Evolutionary conservation across 1,140 invertebrate species (phyloP), one percentile per base, ranked within the genome.

Genomic region (Achatina immaculata): DNA sequence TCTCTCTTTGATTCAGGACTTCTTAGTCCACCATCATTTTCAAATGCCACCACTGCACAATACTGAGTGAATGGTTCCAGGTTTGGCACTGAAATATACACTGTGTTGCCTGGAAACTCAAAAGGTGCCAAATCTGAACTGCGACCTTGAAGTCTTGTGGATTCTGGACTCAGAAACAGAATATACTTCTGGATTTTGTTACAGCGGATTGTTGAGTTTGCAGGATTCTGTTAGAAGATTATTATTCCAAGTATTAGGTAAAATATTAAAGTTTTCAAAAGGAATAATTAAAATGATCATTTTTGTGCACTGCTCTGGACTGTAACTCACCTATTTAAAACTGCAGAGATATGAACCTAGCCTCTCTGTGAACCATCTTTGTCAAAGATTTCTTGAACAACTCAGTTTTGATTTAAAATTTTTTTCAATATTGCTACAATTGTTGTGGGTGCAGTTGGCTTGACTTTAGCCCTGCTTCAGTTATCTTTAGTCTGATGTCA

Each of bases 61-160:
- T 86, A 88, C 80, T 81, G 68, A 0, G 84, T 86, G 38, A 81
- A 85, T 1, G 87, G 87, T 43, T 82, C 51, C 0, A 87, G 83
- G 38, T 87, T 82, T 0, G 84, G 81, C 3, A 88, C 82, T 31
- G 81, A 77, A 24, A 81, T 48, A 19, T 78, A 78, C 6, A 79
- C 76, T 11, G 58, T 72, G 48, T 78, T 74, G 7, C 73, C 84
- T 2, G 84, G 81, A 14, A 82, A 71, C 24, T 84, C 81, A 43
- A 48, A 28, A 11, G 66, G 24, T 45, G 40, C 7, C 65, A 71
- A 19, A 55, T 69, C 48, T 62, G 11, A 38, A 75, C 45, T 73
- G 31, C 24, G 45, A 34, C 55, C 55, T 11, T 43, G 34, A 38
- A 14, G 21, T 42, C 36, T 76, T 1, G 34, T 24, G 1, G 31